phyloP scores from a whole-genome alignment of 2,888 invertebrate species.

The Helobdella robusta region DNA sequence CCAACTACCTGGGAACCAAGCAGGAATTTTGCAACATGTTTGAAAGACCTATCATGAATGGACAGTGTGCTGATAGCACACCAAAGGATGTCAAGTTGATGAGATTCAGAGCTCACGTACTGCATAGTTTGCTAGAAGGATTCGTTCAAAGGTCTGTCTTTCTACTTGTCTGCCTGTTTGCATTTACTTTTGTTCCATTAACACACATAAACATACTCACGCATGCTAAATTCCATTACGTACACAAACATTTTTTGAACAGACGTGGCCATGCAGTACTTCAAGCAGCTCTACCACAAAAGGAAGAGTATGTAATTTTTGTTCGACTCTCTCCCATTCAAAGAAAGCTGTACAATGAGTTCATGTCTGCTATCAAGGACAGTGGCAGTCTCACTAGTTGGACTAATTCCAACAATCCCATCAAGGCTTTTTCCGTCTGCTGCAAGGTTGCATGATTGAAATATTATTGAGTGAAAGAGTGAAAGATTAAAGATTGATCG shows the following conservation, averaged over 20 bases:
- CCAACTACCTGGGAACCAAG: conserved; percentile 89
- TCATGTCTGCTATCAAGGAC: conserved; percentile 62
- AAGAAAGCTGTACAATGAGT: conserved; percentile 76
- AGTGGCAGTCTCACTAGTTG: conserved; percentile 39
- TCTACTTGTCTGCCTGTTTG: not conserved
- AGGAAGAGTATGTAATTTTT: conserved; percentile 85
- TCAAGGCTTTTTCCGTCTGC: conserved; percentile 95
- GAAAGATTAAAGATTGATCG: no score
- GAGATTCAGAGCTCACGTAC: conserved; percentile 86
- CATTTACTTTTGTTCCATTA: no score
- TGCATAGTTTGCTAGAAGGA: conserved; percentile 84
- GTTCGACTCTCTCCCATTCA: conserved; percentile 82
- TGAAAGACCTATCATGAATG: conserved; percentile 93
- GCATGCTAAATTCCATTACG: not conserved
- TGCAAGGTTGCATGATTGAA: conserved; percentile 63
- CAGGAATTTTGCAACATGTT: conserved; percentile 98
- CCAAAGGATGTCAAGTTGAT: conserved; percentile 84
- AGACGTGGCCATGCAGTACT: conserved; percentile 84
- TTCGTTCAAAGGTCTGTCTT: conserved; percentile 68
- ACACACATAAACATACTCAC: not conserved
- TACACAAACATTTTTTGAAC: conserved; percentile 11
- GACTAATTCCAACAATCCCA: conserved; percentile 66
- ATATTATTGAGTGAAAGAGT: not conserved
- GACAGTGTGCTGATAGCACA: conserved; percentile 93
- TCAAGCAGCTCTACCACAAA: conserved; percentile 80